Evolutionary conservation across 2,888 invertebrate species (phyloP).

Genomic region (Argyresthia goedartella): DNA sequence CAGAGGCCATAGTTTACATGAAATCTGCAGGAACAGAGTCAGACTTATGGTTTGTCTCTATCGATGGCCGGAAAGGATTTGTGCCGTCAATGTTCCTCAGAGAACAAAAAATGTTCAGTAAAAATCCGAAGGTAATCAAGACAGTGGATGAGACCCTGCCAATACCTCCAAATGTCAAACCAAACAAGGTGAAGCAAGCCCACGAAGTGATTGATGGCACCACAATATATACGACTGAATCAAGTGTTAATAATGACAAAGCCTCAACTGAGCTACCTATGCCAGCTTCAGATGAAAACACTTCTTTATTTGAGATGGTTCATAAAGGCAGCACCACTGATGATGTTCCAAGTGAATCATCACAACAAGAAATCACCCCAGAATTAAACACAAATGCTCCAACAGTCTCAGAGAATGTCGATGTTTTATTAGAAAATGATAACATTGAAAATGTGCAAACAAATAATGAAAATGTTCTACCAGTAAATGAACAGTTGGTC

Average conservation of each 20-base stretch:
- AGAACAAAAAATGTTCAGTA: conserved; percentile 69
- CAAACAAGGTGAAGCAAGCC: conserved; percentile 48
- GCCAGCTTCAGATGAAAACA: not conserved
- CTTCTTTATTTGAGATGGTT: no score
- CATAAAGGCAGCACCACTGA: not conserved
- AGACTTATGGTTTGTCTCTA: conserved; percentile 78
- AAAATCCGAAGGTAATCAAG: conserved; percentile 39
- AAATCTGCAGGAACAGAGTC: conserved; percentile 75
- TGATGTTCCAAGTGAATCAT: no score
- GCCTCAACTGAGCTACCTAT: not conserved
- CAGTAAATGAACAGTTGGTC: not conserved
- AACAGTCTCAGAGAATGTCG: no score
- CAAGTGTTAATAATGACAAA: conserved; percentile 11
- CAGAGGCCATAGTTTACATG: conserved; percentile 74
- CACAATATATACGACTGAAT: conserved; percentile 60
- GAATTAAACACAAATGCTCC: no score
- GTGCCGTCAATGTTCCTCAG: conserved; percentile 69
- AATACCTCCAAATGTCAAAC: conserved; percentile 24
- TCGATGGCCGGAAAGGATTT: conserved; percentile 78
- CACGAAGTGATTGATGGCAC: conserved; percentile 78
- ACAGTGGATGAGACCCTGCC: conserved; percentile 20
- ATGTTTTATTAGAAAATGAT: no score
- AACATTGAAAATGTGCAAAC: not conserved
- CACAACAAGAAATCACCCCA: no score
- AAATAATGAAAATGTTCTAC: not conserved